Evolutionary conservation across 2,888 invertebrate species (phyloP), one percentile per base, ranked within the genome.

Genomic region (Tenthredo notha): DNA sequence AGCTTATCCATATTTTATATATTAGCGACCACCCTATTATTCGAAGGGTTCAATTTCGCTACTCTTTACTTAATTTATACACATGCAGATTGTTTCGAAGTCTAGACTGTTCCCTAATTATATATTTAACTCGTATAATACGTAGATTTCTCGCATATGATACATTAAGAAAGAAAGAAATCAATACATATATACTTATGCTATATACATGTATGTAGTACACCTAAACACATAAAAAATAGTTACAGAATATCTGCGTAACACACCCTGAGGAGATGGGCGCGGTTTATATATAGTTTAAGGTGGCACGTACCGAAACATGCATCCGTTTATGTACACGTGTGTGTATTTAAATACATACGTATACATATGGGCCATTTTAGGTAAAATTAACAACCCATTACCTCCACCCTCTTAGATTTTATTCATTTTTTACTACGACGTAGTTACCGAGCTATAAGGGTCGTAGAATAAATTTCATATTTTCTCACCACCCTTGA

Each of bases 201-300:
- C 0, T 58, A 9, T n/a, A 6, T 37, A 7, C 7, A 2, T 37
- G 2, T 37, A 37, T 37, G 37, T 37, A 37, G 21, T 18, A 12
- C 21, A 61, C 9, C 18, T 9, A 25, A 10, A 25, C 10, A 61
- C 3, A n/a, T n/a, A n/a, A 12, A 2, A 25, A 25, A 25, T 3
- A 61, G 21, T 21, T 61, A 61, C 25, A 72, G n/a, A 7, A 9
- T 18, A 29, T 75, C 33, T 78, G 58, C 54, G 75, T 75, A 78
- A 78, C 54, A 78, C 54, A 80, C 61, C 80, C 80, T 2, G 80
- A 58, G 80, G 80, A 80, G 80, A 80, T 80, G 61, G 80, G 80
- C 80, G 80, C 61, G 80, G 80, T 80, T 80, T 40, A 6, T n/a
- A 37, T n/a, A 37, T 33, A 33, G 33, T 33, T 67, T 21, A 10